phyloP scores from a whole-genome alignment of 2,797 vertebrate species.

The Botia almorhae region DNA sequence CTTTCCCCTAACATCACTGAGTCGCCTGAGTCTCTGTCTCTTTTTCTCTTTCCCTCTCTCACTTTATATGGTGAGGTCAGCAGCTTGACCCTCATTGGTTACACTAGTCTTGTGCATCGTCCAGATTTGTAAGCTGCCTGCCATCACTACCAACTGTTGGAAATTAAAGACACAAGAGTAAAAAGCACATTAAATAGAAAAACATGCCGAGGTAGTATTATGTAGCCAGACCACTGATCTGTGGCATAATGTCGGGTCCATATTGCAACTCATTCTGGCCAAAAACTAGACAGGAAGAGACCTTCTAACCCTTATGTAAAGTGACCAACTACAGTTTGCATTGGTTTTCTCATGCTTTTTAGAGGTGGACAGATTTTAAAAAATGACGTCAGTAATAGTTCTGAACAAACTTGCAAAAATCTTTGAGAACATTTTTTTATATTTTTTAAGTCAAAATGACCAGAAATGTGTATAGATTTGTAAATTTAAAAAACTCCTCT shows the following conservation, averaged over 20 bases:
- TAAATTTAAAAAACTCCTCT: no score
- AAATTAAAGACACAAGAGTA: background rate
- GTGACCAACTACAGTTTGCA: background rate
- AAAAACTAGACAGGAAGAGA: background rate
- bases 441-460: no score
- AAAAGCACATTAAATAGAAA: background rate
- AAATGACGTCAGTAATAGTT: no score
- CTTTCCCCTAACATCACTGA: constrained; percentile 60
- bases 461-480: no score
- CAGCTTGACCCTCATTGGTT: constrained; percentile 3
- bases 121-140: background rate
- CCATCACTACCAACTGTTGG: constrained; percentile 2
- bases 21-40: constrained; percentile 22
- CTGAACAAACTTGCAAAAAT: no score
- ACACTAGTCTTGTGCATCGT: constrained; percentile 25
- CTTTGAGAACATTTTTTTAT: no score
- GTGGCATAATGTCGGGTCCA: background rate
- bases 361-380: no score
- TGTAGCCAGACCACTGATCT: background rate
- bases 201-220: background rate
- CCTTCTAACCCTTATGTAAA: background rate
- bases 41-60: constrained; percentile 22
- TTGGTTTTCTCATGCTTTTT: background rate
- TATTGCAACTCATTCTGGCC: background rate
- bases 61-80: constrained; percentile 31